Evolutionary conservation across 2,797 vertebrate genomes (phyloP).

Genomic region (Bradypodion ventrale): DNA sequence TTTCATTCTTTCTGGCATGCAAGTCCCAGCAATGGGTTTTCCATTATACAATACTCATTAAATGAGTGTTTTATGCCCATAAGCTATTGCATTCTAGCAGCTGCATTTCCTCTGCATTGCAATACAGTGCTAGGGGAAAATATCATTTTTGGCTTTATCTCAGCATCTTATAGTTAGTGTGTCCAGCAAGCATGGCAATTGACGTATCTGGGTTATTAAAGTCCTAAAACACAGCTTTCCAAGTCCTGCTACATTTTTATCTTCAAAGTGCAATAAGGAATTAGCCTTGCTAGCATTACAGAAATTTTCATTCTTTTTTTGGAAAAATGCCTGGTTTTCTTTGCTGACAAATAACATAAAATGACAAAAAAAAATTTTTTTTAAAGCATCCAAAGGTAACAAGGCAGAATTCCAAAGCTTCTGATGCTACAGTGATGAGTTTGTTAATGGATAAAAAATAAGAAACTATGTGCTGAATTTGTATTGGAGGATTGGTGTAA

Average conservation of each 20-base stretch:
- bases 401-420: neutral
- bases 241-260: neutral
- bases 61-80: neutral
- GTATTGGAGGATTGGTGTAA: too few species aligned
- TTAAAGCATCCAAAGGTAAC: neutral
- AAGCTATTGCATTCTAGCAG: neutral
- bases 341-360: neutral
- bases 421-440: neutral
- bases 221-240: neutral
- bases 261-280: neutral
- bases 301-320: neutral
- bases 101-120: neutral
- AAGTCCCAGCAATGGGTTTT: neutral
- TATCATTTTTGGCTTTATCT: too few species aligned
- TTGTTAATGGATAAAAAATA: too few species aligned
- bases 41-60: neutral
- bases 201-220: neutral
- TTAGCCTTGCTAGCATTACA: neutral
- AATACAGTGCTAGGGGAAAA: too few species aligned
- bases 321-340: neutral
- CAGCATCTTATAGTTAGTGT: neutral
- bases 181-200: neutral
- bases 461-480: too few species aligned
- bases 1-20: too few species aligned
- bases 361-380: neutral